Conservation (phyloP, 2,797 vertebrate species). For the Gobionotothen gibberifrons region DNA sequence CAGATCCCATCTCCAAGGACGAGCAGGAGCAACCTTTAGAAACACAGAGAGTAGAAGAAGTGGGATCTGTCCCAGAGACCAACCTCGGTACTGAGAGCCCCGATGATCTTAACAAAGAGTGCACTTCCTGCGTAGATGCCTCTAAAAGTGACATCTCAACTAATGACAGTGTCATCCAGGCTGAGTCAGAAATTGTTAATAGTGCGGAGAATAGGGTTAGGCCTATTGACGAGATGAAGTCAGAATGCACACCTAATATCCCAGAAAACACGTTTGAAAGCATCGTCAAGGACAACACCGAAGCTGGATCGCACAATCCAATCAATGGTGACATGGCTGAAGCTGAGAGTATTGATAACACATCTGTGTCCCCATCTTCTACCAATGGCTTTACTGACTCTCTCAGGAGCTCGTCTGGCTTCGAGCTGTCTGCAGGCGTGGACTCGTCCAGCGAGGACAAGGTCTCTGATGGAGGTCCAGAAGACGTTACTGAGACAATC, state of each 20-base stretch:
- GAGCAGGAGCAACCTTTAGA: constrained; percentile 21
- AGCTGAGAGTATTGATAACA: constrained; percentile 14
- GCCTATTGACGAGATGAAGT: constrained; percentile 8
- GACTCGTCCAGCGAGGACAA: background rate
- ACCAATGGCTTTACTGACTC: background rate
- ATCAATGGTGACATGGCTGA: background rate
- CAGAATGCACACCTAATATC: constrained; percentile 1
- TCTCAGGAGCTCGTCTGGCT: constrained; percentile 9
- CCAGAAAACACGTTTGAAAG: background rate
- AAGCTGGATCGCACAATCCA: constrained; percentile 16
- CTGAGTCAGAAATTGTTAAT: constrained; percentile 3
- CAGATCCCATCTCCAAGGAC: background rate
- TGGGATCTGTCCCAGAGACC: constrained; percentile 14
- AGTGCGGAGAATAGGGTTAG: constrained; percentile 12
- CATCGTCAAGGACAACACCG: constrained; percentile 1
- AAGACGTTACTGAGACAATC: constrained; percentile 21
- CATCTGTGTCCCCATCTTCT: background rate
- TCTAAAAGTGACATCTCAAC: background rate
- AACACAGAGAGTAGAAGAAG: constrained; percentile 12
- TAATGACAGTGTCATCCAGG: background rate
- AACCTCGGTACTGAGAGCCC: background rate
- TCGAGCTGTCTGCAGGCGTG: background rate
- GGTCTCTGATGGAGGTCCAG: background rate
- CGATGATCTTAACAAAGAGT: background rate
- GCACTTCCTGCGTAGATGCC: constrained; percentile 15